Base-by-base conservation (phyloP, 2,888 invertebrate genomes). In the Scaptomyza polygonia region DNA sequence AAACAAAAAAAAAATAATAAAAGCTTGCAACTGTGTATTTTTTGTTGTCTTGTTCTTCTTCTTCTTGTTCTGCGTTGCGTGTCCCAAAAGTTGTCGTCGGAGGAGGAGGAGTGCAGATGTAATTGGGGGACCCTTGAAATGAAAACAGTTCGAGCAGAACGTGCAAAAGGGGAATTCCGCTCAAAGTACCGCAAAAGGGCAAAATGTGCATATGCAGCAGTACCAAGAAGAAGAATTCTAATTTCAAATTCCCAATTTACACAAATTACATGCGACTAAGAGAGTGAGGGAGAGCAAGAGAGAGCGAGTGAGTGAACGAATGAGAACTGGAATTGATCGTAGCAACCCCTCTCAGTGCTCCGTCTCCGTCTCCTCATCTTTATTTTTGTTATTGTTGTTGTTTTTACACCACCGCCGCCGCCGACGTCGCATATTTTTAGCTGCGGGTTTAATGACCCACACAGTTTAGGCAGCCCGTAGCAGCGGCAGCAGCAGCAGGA, bases 391-490 rank as follows among this genome's bases (percentile, higher is more conserved):
- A 29, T 34, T 56, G 57, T 65, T 71, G 56, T 43, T 74, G 56
- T 39, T 25, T 72, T 64, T 48, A 48, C 48, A 48, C 48, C 48
- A 48, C 69, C 76, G 14, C 34, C 72, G 58, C 58, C 63, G 44
- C 64, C 67, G 42, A 44, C 58, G 48, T 18, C 62, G 59, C 68
- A 64, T 82, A 82, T 83, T 81, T 81, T 83, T 83, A 83, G 86
- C 80, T 67, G 77, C 70, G 77, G 62, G 82, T 83, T 83, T 86
- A 83, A 86, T 83, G 82, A 83, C 82, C 82, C 77, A 30, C 63
- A 53, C 63, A 53, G 70, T 59, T 69, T 74, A 75, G 77, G 67
- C 65, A 77, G 59, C 45, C 45, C 27, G 58, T 32, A 32, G 30
- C 58, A 71, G 49, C 53, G 58, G 54, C 45, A 14, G 58, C 12